Evolutionary conservation across 2,888 invertebrate species (phyloP).

Genomic region (Branchinecta sandiegonensis): DNA sequence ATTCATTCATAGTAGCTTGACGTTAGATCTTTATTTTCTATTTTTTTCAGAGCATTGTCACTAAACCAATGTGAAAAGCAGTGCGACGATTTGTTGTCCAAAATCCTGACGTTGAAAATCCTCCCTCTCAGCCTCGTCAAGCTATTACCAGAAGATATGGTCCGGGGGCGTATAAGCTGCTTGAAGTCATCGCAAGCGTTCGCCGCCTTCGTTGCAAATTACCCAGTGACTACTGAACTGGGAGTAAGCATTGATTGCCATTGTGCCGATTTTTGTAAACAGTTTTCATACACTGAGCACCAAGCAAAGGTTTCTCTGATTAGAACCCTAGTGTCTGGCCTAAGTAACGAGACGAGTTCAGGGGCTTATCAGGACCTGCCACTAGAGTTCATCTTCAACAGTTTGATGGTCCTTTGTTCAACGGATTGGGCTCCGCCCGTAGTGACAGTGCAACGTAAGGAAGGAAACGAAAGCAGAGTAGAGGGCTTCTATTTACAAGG

Average conservation of each 20-base stretch:
- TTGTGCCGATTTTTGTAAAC: background rate
- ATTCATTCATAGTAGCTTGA: background rate
- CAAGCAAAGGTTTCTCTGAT: background rate
- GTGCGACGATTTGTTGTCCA: background rate
- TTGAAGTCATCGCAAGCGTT: background rate
- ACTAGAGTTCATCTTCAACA: no score
- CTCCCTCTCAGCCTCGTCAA: background rate
- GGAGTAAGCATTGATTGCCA: background rate
- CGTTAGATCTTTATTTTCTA: background rate
- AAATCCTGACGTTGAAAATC: background rate
- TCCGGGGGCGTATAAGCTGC: background rate
- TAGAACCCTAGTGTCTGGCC: background rate
- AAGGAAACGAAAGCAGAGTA: no score
- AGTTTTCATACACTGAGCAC: background rate
- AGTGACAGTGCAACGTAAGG: no score
- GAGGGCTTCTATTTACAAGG: no score
- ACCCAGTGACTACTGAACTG: background rate
- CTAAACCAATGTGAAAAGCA: slow-evolving; percentile 6
- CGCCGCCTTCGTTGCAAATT: background rate
- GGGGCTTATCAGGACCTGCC: background rate
- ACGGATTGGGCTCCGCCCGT: no score
- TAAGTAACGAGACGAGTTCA: background rate
- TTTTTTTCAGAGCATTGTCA: slow-evolving; percentile 7
- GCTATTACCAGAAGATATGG: background rate
- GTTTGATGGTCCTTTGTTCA: no score